Percentiles rank a stretch among this genome's conserved stretches.
Evolutionary conservation across 2,888 invertebrate genomes (phyloP).

Genomic region (Troilus luridus): DNA sequence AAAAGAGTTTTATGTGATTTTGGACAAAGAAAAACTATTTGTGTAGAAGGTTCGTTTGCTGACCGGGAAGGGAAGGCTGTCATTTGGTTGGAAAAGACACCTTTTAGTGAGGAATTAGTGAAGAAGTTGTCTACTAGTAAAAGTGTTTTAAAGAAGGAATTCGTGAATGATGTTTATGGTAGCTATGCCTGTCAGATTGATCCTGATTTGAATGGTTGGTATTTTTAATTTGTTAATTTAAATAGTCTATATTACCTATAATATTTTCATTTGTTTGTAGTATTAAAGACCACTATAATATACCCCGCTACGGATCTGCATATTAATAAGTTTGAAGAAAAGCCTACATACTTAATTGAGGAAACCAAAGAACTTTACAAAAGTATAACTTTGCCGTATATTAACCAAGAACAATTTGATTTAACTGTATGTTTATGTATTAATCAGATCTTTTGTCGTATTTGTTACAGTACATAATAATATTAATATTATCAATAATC

Average conservation of each 20-base stretch:
- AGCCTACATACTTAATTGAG: slow-evolving; percentile 81
- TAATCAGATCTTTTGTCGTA: background rate
- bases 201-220: slow-evolving; percentile 77
- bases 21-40: slow-evolving; percentile 80
- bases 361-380: slow-evolving; percentile 90
- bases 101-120: slow-evolving; percentile 79
- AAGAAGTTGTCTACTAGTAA: slow-evolving; percentile 73
- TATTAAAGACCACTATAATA: slow-evolving; percentile 89
- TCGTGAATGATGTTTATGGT: slow-evolving; percentile 88
- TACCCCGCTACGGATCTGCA: slow-evolving; percentile 95
- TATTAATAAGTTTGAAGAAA: slow-evolving; percentile 86
- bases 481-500: background rate
- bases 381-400: slow-evolving; percentile 82
- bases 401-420: slow-evolving; percentile 82
- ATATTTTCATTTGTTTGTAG: slow-evolving; percentile 70
- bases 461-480: slow-evolving; percentile 59
- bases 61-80: slow-evolving; percentile 75
- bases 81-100: slow-evolving; percentile 85
- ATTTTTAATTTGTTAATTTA: slow-evolving; percentile 49
- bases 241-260: background rate
- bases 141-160: slow-evolving; percentile 75
- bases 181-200: slow-evolving; percentile 82
- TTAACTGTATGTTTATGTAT: slow-evolving; percentile 76
- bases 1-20: slow-evolving; percentile 81
- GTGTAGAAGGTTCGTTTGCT: slow-evolving; percentile 79